Base-by-base conservation (phyloP, 1,140 invertebrate species). In the Drosophila eugracilis region DNA sequence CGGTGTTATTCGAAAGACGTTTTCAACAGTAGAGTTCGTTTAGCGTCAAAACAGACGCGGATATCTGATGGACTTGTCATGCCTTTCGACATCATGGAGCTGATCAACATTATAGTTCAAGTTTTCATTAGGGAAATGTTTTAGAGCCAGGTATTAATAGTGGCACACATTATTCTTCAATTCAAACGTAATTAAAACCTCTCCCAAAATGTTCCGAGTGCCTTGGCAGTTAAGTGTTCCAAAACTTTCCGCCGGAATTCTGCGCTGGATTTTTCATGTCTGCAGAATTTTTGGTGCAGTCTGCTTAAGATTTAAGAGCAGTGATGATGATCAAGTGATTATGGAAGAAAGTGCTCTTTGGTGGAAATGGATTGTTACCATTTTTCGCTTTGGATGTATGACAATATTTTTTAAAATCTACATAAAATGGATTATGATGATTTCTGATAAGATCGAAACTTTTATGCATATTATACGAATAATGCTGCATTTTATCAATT, bases 291-390 rank as follows among this genome's bases (percentile, higher is more conserved):
- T 39, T 4, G 60, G 54, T 1, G 26, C 45, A 10, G 34, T 28
- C 0, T 5, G 14, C 4, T 44, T 65, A 21, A n/a, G 37, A n/a
- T 12, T 54, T 1, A 36, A 36, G 14, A 30, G 0, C 0, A 10
- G 7, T 7, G 4, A 2, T 4, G 5, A 15, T 4, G 36, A 17
- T 7, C 9, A 1, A 45, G 10, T 54, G 3, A 5, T 10, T 6
- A 5, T 44, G 4, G 4, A 26, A 22, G 37, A 45, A 4, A 14
- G 7, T 12, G n/a, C 12, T 10, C 10, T 0, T 5, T 41, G 22
- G 19, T 71, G 55, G 14, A 72, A 50, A 19, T 73, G 72, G 58
- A n/a, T 24, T 19, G 30, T 37, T 5, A 14, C 65, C 12, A 1
- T 67, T 5, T 1, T 32, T 4, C 55, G 55, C 0, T 7, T 63